A percentile compares a stretch with the other conserved stretches of the same genome.
Conservation (phyloP, 2,888 invertebrate genomes). For the Nebria brevicollis region DNA sequence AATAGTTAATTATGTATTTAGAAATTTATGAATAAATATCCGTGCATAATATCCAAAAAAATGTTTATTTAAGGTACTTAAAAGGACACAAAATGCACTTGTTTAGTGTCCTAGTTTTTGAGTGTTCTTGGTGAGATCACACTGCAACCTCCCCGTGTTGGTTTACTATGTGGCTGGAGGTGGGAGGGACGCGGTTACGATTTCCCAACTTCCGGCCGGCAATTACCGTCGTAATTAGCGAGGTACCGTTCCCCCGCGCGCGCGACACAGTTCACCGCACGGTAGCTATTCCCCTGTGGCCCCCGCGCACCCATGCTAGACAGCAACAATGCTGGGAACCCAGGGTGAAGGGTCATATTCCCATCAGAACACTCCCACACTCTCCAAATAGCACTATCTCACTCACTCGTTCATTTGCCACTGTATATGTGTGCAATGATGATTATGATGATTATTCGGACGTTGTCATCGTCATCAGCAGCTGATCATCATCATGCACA, state of each 20-base stretch:
- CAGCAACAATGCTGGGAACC: constrained; percentile 40
- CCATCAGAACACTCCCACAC: constrained; percentile 45
- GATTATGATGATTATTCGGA: background rate
- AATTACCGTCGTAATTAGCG: constrained; percentile 45
- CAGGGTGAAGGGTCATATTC: constrained; percentile 44
- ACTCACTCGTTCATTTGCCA: background rate
- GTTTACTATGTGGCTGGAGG: background rate
- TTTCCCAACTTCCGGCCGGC: constrained; percentile 45
- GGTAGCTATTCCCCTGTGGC: background rate
- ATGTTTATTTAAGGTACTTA: no score
- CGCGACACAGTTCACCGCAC: background rate
- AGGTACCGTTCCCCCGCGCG: background rate
- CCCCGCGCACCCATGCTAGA: background rate
- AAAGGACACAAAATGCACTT: no score
- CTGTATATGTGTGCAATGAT: background rate
- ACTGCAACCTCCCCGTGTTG: background rate
- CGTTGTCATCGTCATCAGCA: background rate
- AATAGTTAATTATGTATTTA: background rate
- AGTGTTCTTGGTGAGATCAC: background rate
- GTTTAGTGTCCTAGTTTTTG: no score
- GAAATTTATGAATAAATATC: background rate
- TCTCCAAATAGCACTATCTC: constrained; percentile 4
- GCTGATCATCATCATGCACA: background rate
- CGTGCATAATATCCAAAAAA: background rate
- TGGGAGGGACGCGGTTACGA: constrained; percentile 2